Evolutionary conservation across 1,140 invertebrate species (phyloP).

Genomic region (Drosophila punjabiensis): DNA sequence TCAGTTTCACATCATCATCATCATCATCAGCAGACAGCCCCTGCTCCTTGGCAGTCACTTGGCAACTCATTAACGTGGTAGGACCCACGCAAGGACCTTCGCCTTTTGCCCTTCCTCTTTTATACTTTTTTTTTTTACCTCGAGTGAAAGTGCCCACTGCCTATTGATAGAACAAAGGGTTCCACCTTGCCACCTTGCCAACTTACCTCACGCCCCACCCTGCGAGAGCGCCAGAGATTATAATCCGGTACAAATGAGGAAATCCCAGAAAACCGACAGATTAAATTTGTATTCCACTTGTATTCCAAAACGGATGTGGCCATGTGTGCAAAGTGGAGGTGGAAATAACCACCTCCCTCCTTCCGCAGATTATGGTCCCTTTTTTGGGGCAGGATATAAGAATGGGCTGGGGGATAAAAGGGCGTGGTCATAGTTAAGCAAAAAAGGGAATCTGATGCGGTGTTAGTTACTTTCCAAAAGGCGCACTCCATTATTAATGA

Average conservation of each 20-base stretch:
- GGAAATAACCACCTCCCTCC: constrained; percentile 29
- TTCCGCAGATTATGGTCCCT: constrained; percentile 15
- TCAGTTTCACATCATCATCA: constrained; percentile 42
- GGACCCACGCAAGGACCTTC: constrained; percentile 32
- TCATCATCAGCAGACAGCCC: constrained; percentile 6
- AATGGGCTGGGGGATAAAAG: neutral
- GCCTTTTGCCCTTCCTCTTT: constrained; percentile 23
- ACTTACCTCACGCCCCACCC: no score
- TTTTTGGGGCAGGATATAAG: neutral
- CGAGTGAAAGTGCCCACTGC: constrained; percentile 30
- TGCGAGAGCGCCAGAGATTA: constrained; percentile 46
- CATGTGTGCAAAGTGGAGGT: constrained; percentile 71
- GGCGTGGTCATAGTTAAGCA: constrained; percentile 52
- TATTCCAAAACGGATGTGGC: constrained; percentile 62
- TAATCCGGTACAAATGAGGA: constrained; percentile 79
- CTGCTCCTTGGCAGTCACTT: constrained; percentile 38
- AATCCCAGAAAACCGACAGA: constrained; percentile 78
- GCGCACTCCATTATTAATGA: constrained; percentile 75
- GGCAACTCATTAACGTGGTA: constrained; percentile 70
- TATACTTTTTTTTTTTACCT: constrained; percentile 2
- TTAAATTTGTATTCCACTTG: constrained; percentile 80
- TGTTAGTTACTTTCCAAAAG: constrained; percentile 52
- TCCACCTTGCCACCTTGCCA: constrained; percentile 14
- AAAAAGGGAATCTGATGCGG: constrained; percentile 40
- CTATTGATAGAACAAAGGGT: constrained; percentile 64